Conservation (phyloP, 2,113 vertebrate genomes). For the Cheirogaleus medius region DNA sequence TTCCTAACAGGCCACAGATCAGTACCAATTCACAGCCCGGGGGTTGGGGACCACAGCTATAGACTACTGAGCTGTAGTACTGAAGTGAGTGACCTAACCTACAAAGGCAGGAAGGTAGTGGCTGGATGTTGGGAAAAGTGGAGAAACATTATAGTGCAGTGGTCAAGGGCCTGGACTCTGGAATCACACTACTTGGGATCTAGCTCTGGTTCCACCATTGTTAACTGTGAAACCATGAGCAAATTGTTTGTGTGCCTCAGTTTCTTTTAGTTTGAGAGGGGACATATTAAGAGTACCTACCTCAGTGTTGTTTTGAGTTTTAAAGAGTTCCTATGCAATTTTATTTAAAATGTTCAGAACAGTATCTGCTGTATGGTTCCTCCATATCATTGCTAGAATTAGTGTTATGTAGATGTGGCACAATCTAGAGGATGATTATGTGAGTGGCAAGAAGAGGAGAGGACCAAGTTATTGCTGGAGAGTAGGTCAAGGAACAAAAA, state of each 20-base stretch:
- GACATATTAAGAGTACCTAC: background rate
- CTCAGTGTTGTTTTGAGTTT: background rate
- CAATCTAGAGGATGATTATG: background rate
- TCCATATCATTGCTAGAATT: background rate
- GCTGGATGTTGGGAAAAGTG: background rate
- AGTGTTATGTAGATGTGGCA: background rate
- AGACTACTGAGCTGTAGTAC: background rate
- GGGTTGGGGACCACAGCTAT: background rate
- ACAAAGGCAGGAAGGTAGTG: background rate
- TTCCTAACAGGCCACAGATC: too few relatives aligned
- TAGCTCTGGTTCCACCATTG: background rate
- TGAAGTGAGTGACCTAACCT: background rate
- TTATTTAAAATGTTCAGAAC: background rate
- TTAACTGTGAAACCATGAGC: background rate
- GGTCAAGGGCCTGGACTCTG: background rate
- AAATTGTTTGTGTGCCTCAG: background rate
- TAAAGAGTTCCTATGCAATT: background rate
- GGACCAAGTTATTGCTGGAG: background rate
- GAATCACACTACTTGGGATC: background rate
- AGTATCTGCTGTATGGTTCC: background rate
- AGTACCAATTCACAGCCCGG: too few relatives aligned
- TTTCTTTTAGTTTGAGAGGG: background rate
- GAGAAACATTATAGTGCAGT: background rate
- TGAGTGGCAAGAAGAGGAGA: background rate
- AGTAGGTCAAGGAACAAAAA: background rate